phyloP scores from a whole-genome alignment of 2,113 vertebrate species.

The Oriolus oriolus region DNA sequence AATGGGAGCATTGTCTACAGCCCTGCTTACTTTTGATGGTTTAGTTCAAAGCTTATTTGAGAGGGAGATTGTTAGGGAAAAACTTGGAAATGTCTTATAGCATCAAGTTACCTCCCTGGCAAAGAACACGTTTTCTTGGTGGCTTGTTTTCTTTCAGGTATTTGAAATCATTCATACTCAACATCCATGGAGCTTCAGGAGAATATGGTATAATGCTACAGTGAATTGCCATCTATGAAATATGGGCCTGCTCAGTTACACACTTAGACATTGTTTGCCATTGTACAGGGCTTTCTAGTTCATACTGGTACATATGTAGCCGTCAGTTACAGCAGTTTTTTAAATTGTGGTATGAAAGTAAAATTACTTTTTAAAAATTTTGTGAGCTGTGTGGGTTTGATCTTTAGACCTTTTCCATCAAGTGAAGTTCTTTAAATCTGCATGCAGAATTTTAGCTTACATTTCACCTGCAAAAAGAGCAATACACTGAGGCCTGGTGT shows the following conservation, averaged over 20 bases:
- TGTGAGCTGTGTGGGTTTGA: not conserved
- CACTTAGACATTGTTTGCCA: not conserved
- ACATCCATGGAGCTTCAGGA: not conserved
- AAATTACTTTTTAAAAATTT: not conserved
- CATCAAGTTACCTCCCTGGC: not conserved
- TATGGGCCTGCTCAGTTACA: not conserved
- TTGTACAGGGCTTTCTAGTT: not conserved
- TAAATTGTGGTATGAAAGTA: not conserved
- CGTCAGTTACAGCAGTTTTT: not conserved
- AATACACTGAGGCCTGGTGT: not conserved
- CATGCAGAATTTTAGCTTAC: not conserved
- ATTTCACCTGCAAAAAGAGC: not conserved
- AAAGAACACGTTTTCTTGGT: not conserved
- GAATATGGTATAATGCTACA: not conserved
- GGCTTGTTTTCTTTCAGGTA: not conserved
- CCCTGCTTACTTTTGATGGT: not conserved
- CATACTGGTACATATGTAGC: not conserved
- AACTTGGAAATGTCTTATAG: not conserved
- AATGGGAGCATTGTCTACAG: constrained; percentile 1
- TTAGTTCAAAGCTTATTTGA: not conserved
- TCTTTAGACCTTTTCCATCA: not conserved
- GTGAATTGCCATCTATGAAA: not conserved
- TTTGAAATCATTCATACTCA: not conserved
- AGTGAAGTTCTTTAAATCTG: not conserved
- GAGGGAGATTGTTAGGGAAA: not conserved